phyloP scores from a whole-genome alignment of 2,113 vertebrate genomes.

The Irena cyanogastra region DNA sequence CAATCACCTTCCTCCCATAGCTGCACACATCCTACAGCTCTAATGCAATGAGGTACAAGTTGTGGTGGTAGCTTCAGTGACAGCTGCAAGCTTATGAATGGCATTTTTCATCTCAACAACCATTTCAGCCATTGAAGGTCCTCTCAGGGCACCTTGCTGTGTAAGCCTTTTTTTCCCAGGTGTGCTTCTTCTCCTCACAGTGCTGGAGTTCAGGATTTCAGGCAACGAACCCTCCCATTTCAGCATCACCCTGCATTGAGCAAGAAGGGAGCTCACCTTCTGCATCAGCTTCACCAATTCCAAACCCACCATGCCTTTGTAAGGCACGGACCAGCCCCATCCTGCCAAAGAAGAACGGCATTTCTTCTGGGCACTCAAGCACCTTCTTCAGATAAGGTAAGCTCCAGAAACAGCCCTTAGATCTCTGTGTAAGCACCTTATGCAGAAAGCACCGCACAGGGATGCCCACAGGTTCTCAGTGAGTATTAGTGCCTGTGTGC shows the following conservation, averaged over 20 bases:
- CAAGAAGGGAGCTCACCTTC: neutral
- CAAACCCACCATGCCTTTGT: rapidly evolving
- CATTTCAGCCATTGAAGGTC: neutral
- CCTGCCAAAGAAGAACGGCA: neutral
- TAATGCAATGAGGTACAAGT: neutral
- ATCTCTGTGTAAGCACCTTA: neutral
- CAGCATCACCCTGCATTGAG: neutral
- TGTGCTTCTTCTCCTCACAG: neutral
- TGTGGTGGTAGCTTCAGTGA: neutral
- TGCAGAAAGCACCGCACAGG: neutral
- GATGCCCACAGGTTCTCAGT: neutral
- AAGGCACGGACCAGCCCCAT: neutral
- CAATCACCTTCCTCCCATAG: neutral
- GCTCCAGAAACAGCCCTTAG: neutral
- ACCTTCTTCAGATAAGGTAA: neutral
- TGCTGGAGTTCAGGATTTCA: neutral
- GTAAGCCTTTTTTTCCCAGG: neutral
- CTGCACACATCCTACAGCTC: neutral
- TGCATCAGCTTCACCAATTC: neutral
- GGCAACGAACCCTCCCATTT: neutral
- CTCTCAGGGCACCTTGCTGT: neutral
- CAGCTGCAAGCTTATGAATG: neutral
- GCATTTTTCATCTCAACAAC: neutral
- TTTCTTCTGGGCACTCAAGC: neutral
- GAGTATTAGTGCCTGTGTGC: neutral